Evolutionary conservation across 2,113 vertebrate species (phyloP).

Genomic region (Gallinago paraguaiae): DNA sequence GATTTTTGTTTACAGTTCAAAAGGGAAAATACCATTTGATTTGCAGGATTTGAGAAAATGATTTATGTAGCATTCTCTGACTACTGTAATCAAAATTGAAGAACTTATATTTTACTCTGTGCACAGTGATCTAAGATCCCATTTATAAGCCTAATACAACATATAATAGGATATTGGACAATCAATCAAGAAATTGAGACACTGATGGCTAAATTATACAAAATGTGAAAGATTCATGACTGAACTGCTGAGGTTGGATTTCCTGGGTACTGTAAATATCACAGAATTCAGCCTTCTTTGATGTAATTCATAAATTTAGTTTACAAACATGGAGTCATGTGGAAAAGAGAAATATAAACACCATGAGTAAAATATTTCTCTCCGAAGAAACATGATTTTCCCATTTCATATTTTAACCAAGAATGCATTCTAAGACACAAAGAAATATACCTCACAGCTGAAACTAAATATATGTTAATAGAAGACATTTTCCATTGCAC

Average conservation of each 20-base stretch:
- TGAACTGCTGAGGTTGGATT: neutral
- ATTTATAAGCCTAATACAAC: slow-evolving; percentile 45
- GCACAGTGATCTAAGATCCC: slow-evolving; percentile 15
- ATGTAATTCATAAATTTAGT: slow-evolving; percentile 50
- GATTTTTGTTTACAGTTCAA: slow-evolving; percentile 36
- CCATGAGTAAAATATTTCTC: neutral
- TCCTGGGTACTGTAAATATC: slow-evolving; percentile 40
- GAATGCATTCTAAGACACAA: neutral
- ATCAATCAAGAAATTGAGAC: slow-evolving; percentile 51
- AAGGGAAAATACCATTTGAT: slow-evolving; percentile 10
- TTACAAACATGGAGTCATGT: neutral
- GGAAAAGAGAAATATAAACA: neutral
- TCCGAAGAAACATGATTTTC: neutral
- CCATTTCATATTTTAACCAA: neutral
- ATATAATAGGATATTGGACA: slow-evolving; percentile 30
- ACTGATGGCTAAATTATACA: slow-evolving; percentile 48
- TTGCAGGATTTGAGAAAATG: neutral
- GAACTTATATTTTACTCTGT: neutral
- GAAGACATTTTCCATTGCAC: neutral
- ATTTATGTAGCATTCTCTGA: slow-evolving; percentile 33
- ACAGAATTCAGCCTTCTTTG: slow-evolving; percentile 8
- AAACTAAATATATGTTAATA: neutral
- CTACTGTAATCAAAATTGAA: slow-evolving; percentile 32
- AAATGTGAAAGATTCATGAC: slow-evolving; percentile 49
- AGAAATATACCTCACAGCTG: neutral